Conservation (phyloP, 2,797 vertebrate genomes). For the Cynodonichthys magdalenae region DNA sequence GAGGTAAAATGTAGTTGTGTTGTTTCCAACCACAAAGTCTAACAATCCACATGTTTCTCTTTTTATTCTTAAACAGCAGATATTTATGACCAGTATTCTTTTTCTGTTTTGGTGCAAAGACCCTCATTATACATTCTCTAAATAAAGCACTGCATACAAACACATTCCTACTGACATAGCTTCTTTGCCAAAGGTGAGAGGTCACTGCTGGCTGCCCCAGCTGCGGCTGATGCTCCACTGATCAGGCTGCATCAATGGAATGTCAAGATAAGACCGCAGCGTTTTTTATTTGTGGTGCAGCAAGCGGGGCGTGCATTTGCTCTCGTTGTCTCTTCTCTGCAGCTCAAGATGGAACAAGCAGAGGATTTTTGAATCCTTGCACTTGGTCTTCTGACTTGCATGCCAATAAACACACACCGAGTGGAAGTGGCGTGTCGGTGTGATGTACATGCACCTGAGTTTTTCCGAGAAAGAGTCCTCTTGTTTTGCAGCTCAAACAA, state of each 20-base stretch:
- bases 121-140: slow-evolving; percentile 44
- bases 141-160: slow-evolving; percentile 50
- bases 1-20: slow-evolving; percentile 41
- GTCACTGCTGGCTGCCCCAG: slow-evolving; percentile 61
- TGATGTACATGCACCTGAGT: slow-evolving; percentile 29
- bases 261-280: slow-evolving; percentile 68
- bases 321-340: slow-evolving; percentile 23
- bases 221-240: slow-evolving; percentile 59
- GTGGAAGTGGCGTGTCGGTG: slow-evolving; percentile 10
- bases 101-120: slow-evolving; percentile 37
- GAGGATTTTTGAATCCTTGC: slow-evolving; percentile 57
- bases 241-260: slow-evolving; percentile 70
- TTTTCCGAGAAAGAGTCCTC: slow-evolving; percentile 22
- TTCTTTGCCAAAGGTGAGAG: slow-evolving; percentile 62
- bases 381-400: slow-evolving; percentile 37
- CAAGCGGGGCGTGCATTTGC: slow-evolving; percentile 24
- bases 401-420: slow-evolving; percentile 31
- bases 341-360: slow-evolving; percentile 58
- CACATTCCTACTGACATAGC: slow-evolving; percentile 68
- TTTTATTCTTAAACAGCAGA: slow-evolving; percentile 18
- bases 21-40: slow-evolving; percentile 18
- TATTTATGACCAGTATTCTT: slow-evolving; percentile 16
- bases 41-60: slow-evolving; percentile 7
- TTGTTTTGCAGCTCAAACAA: slow-evolving; percentile 33
- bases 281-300: slow-evolving; percentile 21